phyloP scores from a whole-genome alignment of 2,888 invertebrate species.

The Pollenia angustigena region DNA sequence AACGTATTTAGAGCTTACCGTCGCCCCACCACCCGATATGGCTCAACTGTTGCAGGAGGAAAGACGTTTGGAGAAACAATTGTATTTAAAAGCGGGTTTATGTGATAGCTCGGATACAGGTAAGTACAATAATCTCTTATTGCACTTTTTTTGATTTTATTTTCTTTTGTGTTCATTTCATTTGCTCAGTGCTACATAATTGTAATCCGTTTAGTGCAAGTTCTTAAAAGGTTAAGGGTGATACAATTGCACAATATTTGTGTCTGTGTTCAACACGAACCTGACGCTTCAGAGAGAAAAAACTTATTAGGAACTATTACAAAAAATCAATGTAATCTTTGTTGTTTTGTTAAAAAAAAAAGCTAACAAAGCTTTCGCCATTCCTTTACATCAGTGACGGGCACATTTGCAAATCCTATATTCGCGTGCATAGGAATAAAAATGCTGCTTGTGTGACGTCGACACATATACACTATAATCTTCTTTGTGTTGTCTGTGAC shows the following conservation, averaged over 20 bases:
- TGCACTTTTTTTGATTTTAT: background rate
- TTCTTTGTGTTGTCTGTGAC: too few species aligned
- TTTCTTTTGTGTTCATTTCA: background rate
- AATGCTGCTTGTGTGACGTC: too few species aligned
- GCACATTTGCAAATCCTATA: too few species aligned
- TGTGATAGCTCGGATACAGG: conserved; percentile 88
- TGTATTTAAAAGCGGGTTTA: conserved; percentile 89
- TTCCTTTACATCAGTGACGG: too few species aligned
- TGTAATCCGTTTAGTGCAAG: conserved; percentile 79
- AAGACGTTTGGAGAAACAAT: conserved; percentile 90
- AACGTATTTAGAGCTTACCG: conserved; percentile 88
- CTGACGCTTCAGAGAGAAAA: background rate
- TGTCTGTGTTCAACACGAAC: background rate
- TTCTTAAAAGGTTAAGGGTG: conserved; percentile 68
- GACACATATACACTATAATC: too few species aligned
- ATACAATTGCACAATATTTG: background rate
- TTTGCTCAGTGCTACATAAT: conserved; percentile 3
- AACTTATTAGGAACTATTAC: background rate
- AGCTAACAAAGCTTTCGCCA: background rate
- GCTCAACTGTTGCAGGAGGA: conserved; percentile 92
- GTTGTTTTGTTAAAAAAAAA: background rate
- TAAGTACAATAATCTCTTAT: conserved; percentile 74
- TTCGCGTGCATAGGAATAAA: too few species aligned
- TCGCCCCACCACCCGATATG: conserved; percentile 91
- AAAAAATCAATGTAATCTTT: conserved; percentile 23